Base-by-base conservation (phyloP, 2,797 vertebrate species). In the Centropyge bicolor region DNA sequence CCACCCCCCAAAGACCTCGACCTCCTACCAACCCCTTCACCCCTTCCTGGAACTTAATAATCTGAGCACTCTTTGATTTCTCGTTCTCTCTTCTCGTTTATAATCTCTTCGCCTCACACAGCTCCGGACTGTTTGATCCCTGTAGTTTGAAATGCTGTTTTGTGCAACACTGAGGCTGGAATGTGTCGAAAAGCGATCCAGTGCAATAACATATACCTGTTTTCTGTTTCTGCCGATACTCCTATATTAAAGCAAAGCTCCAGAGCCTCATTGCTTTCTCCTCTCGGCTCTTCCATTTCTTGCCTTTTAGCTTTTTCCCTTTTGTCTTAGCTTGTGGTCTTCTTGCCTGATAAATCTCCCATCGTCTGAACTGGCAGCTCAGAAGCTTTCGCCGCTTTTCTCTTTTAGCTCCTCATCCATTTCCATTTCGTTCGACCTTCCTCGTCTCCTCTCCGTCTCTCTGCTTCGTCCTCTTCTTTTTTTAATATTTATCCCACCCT, bases 371-470 rank as follows among this genome's bases (percentile, higher is more conserved):
- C 38, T 57, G 17, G 8, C 56, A 36, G 54, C 59, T 83, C 64
- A 51, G 38, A 72, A 56, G 45, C 68, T 80, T 63, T 24, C 52
- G 61, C 20, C 27, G 51, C 11, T 54, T 40, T 20, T 66, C 40
- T 75, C 24, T 27, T n/a, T 73, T 8, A 49, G 59, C 41, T 54
- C 70, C 14, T 78, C 24, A 36, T 77, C 67, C 49, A 24, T 71
- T 88, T 82, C 27, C 38, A 67, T 84, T 81, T 67, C 6, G 35
- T 70, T 63, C 77, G 76, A 90, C 85, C 75, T 79, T 83, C 65
- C 61, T 68, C 27, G 0, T 60, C 31, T 40, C 5, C n/a, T n/a
- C 74, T 27, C n/a, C n/a, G 46, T 77, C 61, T 70, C 74, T 74
- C 45, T 55, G 3, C 38, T 45, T 75, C 54, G 20, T 78, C 59